phyloP scores from a whole-genome alignment of 1,140 invertebrate genomes.

The Bemisia tabaci region DNA sequence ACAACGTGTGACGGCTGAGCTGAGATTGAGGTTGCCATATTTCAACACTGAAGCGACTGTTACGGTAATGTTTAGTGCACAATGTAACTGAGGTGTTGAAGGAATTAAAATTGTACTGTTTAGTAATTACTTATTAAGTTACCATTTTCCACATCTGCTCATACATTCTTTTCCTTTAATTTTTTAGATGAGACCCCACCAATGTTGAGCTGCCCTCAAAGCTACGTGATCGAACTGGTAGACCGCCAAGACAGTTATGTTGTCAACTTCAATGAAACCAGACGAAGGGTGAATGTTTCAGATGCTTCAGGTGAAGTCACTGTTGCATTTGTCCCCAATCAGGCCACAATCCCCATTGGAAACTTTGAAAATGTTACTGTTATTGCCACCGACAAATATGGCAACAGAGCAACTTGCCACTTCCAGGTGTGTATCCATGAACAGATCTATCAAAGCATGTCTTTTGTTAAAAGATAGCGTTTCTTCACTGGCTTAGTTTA shows the following conservation, averaged over 20 bases:
- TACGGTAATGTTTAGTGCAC: no score
- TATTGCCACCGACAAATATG: slow-evolving; percentile 71
- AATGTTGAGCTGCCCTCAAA: slow-evolving; percentile 84
- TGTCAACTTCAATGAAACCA: slow-evolving; percentile 86
- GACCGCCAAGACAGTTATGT: slow-evolving; percentile 79
- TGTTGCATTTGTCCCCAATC: slow-evolving; percentile 68
- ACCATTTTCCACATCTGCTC: no score
- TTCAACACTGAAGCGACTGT: no score
- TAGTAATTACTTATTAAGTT: no score
- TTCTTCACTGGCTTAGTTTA: no score
- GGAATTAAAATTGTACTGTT: no score
- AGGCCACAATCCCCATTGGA: slow-evolving; percentile 75
- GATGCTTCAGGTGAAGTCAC: slow-evolving; percentile 82
- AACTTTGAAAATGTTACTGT: slow-evolving; percentile 90
- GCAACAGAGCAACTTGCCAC: slow-evolving; percentile 79
- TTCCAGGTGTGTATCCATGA: slow-evolving; percentile 76
- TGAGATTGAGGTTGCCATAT: no score
- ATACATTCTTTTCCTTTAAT: slow-evolving; percentile 13
- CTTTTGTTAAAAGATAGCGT: no score
- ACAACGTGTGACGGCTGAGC: no score
- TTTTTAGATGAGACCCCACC: slow-evolving; percentile 75
- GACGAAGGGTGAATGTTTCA: slow-evolving; percentile 67
- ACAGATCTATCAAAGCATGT: no score
- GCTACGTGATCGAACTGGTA: slow-evolving; percentile 83
- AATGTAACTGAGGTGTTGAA: no score